A percentile compares a stretch with the other conserved stretches of the same genome.
phyloP scores from a whole-genome alignment of 2,113 vertebrate species.

The Lepidiolamprologus cunningtoni region DNA sequence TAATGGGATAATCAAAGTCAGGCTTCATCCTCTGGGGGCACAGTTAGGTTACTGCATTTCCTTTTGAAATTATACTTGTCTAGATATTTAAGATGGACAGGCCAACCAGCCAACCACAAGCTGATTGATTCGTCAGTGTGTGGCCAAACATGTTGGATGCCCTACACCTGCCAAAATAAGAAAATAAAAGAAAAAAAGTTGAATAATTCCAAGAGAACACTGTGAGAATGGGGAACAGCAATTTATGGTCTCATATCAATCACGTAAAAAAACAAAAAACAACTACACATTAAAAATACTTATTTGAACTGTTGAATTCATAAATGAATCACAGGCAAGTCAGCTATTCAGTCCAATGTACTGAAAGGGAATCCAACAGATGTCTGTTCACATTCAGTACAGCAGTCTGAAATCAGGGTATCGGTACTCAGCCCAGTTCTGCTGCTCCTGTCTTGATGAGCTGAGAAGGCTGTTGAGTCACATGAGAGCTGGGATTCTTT shows the following conservation, averaged over 20 bases:
- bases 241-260: neutral
- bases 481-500: conserved; percentile 15
- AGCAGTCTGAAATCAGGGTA: neutral
- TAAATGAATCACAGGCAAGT: neutral
- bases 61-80: neutral
- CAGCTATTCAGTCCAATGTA: neutral
- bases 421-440: neutral
- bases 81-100: neutral
- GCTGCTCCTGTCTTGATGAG: conserved; percentile 21
- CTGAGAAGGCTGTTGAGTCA: conserved; percentile 20
- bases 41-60: neutral
- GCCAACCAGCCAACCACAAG: neutral
- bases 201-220: neutral
- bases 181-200: neutral
- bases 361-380: neutral
- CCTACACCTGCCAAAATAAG: neutral
- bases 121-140: neutral
- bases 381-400: conserved; percentile 3
- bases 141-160: neutral
- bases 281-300: neutral
- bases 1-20: neutral
- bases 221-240: neutral
- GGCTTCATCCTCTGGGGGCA: neutral
- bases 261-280: neutral
- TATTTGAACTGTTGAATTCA: neutral